Evolutionary conservation across 2,113 vertebrate genomes (phyloP), one percentile per base, ranked within the genome.

Genomic region (Lepus europaeus): DNA sequence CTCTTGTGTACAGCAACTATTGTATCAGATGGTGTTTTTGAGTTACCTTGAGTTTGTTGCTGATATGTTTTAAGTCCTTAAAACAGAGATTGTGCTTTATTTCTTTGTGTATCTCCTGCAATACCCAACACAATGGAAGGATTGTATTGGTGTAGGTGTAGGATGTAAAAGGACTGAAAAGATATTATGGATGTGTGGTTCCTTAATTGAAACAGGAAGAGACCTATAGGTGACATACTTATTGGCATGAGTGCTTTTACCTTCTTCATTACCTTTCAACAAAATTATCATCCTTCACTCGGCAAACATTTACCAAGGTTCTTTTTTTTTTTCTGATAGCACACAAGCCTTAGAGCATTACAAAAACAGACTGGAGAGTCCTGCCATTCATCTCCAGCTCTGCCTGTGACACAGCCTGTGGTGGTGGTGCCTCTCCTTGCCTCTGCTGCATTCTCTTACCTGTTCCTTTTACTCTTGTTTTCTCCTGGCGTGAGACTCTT

Each of bases 401-500:
- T 92, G 45, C 66, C 20, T 49, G 1, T 36, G 74, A n/a, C 51
- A 68, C 0, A 5, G 3, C 25, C 3, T 25, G 12, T 6, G 3
- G 11, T 22, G 63, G 29, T 23, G 2, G 20, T 83, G 74, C 69
- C 56, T 91, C 33, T 91, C 22, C 51, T 88, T 20, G 49, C 36
- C 6, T 53, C 49, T 1, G 0, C 17, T 64, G 1, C 61, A 61
- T 76, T 81, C 90, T 91, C 68, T 91, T 69, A n/a, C 23, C 16
- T 80, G 9, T 91, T 73, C 29, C 70, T 79, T 66, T 25, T 4
- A 33, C 19, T 29, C 85, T 31, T 59, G 5, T 77, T 91, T 89
- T 83, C 64, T 93, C 61, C 68, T 76, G 81, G 33, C 22, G 53
- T 36, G 36, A 70, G 27, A 83, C 33, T 51, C 53, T 94, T 91